These are phyloP conservation scores for Allolobophora icterica DNA, from an alignment of 2,888 invertebrate genomes.

Conservation along the genomic window DNA sequence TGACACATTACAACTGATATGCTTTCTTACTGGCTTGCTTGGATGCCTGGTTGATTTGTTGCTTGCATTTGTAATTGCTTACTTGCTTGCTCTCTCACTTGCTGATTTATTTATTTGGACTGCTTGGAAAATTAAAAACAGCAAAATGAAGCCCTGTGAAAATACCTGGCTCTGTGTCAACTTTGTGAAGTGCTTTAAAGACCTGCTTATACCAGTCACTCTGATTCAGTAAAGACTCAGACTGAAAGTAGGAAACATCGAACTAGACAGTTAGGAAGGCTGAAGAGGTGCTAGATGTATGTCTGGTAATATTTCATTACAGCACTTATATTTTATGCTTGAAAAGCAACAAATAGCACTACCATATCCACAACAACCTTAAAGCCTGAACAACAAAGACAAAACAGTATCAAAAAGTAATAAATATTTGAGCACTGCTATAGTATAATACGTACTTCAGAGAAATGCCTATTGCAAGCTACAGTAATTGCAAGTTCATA, in stretches of 20 bases:
- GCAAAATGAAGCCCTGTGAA: background rate
- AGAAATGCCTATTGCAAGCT: background rate
- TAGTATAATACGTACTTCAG: background rate
- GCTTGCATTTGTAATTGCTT: too few species aligned
- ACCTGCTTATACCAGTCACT: constrained; percentile 38
- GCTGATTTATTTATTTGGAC: background rate
- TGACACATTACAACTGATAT: background rate
- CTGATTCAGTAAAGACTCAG: constrained; percentile 30
- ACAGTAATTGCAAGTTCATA: background rate
- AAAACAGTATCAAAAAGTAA: background rate
- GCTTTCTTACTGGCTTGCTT: background rate
- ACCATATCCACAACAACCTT: background rate
- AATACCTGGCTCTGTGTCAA: constrained; percentile 29
- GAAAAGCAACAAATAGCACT: background rate
- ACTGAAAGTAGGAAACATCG: background rate
- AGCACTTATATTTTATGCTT: background rate
- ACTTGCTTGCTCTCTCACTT: background rate
- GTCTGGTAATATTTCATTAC: background rate
- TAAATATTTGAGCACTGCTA: background rate
- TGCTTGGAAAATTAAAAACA: background rate
- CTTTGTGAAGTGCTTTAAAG: constrained; percentile 33
- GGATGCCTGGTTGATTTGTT: background rate
- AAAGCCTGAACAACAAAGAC: background rate
- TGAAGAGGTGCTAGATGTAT: background rate
- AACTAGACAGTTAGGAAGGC: background rate